Conservation (phyloP, 2,888 invertebrate species). For the Drosophila prolongata region DNA sequence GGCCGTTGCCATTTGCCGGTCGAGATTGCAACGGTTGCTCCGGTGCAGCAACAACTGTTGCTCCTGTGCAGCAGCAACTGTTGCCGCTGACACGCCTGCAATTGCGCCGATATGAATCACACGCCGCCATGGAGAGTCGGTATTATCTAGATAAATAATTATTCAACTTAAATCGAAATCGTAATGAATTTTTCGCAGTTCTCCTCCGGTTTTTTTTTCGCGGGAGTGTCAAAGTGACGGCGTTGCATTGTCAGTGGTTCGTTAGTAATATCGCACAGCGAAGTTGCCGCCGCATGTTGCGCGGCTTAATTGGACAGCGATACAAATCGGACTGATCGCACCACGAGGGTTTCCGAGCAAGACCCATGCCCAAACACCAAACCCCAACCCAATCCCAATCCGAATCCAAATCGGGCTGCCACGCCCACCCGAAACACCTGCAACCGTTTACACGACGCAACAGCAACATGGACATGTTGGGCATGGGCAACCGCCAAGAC, state of each 20-base stretch:
- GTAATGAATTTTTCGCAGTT: slow-evolving; percentile 75
- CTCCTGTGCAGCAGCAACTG: slow-evolving; percentile 44
- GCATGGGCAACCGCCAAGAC: slow-evolving; percentile 21
- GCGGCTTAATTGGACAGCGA: slow-evolving; percentile 75
- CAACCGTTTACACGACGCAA: slow-evolving; percentile 74
- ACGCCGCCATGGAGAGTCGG: slow-evolving; percentile 35
- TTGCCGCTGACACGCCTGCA: slow-evolving; percentile 80
- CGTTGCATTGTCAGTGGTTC: slow-evolving; percentile 73
- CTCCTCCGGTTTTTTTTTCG: slow-evolving; percentile 28
- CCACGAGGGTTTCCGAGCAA: slow-evolving; percentile 11
- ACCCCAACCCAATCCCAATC: slow-evolving; percentile 18
- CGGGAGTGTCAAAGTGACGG: slow-evolving; percentile 79
- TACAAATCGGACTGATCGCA: slow-evolving; percentile 61
- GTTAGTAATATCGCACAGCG: slow-evolving; percentile 70
- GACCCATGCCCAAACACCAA: slow-evolving; percentile 5
- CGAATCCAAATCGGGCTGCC: slow-evolving; percentile 38
- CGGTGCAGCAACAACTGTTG: slow-evolving; percentile 14
- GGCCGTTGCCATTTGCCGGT: slow-evolving; percentile 49
- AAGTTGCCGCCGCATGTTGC: slow-evolving; percentile 68
- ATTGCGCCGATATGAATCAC: slow-evolving; percentile 82
- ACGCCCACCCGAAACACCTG: slow-evolving; percentile 74
- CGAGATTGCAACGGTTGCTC: slow-evolving; percentile 34
- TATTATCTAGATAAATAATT: slow-evolving; percentile 80
- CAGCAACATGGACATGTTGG: slow-evolving; percentile 22
- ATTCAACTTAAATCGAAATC: slow-evolving; percentile 81